These are phyloP conservation scores for Tetramorium parvispinum DNA, from an alignment of 1,140 invertebrate genomes.

Conservation along the genomic window DNA sequence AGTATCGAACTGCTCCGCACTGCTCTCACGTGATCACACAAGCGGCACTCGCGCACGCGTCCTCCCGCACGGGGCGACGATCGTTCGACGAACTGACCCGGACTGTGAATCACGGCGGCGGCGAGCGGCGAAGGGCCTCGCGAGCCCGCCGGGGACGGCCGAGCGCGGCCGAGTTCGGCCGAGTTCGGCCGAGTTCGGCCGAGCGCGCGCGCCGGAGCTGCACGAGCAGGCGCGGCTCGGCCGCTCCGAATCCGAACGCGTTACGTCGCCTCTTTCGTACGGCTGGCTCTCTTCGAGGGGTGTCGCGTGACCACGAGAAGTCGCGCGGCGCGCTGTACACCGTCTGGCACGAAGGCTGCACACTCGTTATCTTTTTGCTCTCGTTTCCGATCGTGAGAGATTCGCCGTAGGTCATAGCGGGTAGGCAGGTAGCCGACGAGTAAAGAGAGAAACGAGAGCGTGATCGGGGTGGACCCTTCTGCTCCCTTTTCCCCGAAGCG, in stretches of 20 bases:
- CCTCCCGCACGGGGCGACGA: conserved; percentile 61
- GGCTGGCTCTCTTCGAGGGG: conserved; percentile 54
- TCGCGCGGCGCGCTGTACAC: conserved; percentile 70
- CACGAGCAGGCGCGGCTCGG: conserved; percentile 24
- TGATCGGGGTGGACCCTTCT: conserved; percentile 29
- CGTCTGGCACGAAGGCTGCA: conserved; percentile 72
- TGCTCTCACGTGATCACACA: conserved; percentile 71
- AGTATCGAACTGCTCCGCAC: conserved; percentile 67
- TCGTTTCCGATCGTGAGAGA: conserved; percentile 66
- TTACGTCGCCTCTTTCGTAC: conserved; percentile 57
- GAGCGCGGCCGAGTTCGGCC: not conserved
- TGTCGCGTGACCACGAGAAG: conserved; percentile 72
- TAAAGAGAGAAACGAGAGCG: conserved; percentile 49
- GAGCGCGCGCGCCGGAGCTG: conserved; percentile 27
- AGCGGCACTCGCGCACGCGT: conserved; percentile 69
- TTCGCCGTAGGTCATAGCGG: conserved; percentile 53
- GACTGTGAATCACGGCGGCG: conserved; percentile 71
- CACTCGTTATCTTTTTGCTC: conserved; percentile 70
- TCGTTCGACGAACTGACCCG: conserved; percentile 72
- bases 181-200: not conserved
- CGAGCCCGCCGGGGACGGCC: not conserved
- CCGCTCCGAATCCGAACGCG: too few species aligned
- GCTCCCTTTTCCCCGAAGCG: conserved; percentile 47
- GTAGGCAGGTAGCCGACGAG: conserved; percentile 14
- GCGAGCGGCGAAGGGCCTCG: conserved; percentile 50